Conservation (phyloP, 2,797 vertebrate genomes). For the Sebastes taczanowskii region DNA sequence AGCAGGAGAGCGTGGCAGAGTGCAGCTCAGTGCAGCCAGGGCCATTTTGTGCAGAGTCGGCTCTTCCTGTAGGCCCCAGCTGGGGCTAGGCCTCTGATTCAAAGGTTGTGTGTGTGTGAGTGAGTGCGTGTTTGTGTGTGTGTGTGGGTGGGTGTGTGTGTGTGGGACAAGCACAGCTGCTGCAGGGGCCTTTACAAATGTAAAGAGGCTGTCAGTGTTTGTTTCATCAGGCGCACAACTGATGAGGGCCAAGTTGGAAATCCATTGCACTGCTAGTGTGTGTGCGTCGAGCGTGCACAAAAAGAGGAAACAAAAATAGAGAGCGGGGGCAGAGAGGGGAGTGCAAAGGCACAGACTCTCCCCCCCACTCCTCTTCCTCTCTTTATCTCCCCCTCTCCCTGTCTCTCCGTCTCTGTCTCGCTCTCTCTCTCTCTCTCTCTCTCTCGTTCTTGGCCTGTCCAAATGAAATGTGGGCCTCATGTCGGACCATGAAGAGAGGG, state of each 20-base stretch:
- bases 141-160: slow-evolving; percentile 69
- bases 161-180: slow-evolving; percentile 99
- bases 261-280: slow-evolving; percentile 83
- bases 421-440: slow-evolving; percentile 12
- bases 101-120: slow-evolving; percentile 76
- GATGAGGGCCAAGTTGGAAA: slow-evolving; percentile 98
- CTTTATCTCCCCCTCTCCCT: slow-evolving; percentile 47
- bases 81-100: slow-evolving; percentile 94
- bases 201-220: slow-evolving; percentile 99
- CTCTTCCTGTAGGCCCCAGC: slow-evolving; percentile 92
- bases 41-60: slow-evolving; percentile 91
- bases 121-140: slow-evolving; percentile 51
- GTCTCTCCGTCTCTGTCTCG: slow-evolving; percentile 37
- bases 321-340: slow-evolving; percentile 64
- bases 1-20: slow-evolving; percentile 51
- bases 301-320: slow-evolving; percentile 85
- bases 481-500: slow-evolving; percentile 74
- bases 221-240: slow-evolving; percentile 98
- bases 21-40: slow-evolving; percentile 61
- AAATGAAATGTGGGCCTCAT: slow-evolving; percentile 81
- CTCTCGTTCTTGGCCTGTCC: slow-evolving; percentile 72
- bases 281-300: slow-evolving; percentile 72
- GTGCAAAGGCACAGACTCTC: slow-evolving; percentile 61
- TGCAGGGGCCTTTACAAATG: slow-evolving; percentile 99
- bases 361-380: slow-evolving; percentile 54